Conservation (phyloP, 2,888 invertebrate genomes). For the Scotopteryx bipunctaria region DNA sequence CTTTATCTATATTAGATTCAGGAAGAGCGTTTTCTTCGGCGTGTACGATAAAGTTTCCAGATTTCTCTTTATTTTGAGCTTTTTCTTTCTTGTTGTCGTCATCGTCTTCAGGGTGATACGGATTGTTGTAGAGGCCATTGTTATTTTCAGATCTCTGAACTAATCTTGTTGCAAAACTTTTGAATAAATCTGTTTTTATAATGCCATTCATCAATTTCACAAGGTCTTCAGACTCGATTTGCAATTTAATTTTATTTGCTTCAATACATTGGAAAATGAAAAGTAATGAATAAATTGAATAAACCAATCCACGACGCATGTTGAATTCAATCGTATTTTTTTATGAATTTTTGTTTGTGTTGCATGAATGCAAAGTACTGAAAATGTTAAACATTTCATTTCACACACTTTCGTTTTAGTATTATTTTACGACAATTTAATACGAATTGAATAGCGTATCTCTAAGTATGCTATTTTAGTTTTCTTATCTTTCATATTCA, state of each 20-base stretch:
- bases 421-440: too few species aligned
- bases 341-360: too few species aligned
- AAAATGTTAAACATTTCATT: too few species aligned
- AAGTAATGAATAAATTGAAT: constrained; percentile 1
- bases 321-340: neutral
- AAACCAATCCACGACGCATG: neutral
- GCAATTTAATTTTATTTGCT: constrained; percentile 44
- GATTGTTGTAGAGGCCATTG: constrained; percentile 44
- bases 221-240: constrained; percentile 49
- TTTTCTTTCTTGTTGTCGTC: neutral
- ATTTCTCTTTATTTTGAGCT: neutral
- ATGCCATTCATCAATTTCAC: constrained; percentile 41
- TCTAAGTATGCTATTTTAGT: too few species aligned
- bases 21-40: neutral
- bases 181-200: constrained; percentile 35
- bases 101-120: constrained; percentile 61
- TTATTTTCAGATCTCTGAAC: constrained; percentile 29
- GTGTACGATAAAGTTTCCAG: constrained; percentile 4
- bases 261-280: constrained; percentile 13
- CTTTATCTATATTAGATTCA: constrained; percentile 39
- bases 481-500: too few species aligned
- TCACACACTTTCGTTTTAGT: too few species aligned
- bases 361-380: too few species aligned
- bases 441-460: too few species aligned
- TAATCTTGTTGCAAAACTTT: constrained; percentile 38